Percentiles rank a stretch among this genome's conserved stretches.
These are phyloP conservation scores for Anthoscopus minutus DNA, from an alignment of 2,113 vertebrate genomes.

Conservation along the genomic window DNA sequence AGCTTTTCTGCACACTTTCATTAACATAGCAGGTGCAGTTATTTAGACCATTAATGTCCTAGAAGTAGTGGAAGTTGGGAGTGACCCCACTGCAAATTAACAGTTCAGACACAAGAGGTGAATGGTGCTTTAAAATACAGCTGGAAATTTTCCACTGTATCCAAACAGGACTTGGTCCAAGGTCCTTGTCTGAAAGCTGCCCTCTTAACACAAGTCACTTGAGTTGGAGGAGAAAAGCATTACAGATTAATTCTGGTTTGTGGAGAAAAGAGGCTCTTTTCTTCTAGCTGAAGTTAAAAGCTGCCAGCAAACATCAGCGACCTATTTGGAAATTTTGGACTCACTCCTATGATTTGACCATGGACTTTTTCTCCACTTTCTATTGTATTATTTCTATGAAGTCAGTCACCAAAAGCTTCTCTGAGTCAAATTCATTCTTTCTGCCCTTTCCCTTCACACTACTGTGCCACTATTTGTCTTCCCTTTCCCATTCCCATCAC, in stretches of 20 bases:
- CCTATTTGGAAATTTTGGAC: slow-evolving; percentile 28
- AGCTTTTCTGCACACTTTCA: slow-evolving; percentile 14
- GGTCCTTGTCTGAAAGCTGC: slow-evolving; percentile 30
- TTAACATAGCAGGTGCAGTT: slow-evolving; percentile 60
- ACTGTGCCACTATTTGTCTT: background rate
- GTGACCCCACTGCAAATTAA: slow-evolving; percentile 48
- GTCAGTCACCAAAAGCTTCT: slow-evolving; percentile 5
- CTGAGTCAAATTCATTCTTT: background rate
- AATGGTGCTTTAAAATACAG: slow-evolving; percentile 50
- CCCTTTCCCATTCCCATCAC: background rate
- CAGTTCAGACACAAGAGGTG: slow-evolving; percentile 16
- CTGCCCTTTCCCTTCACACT: background rate
- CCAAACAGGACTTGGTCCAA: slow-evolving; percentile 27
- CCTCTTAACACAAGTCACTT: slow-evolving; percentile 30
- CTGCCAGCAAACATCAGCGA: slow-evolving; percentile 22
- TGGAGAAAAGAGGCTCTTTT: slow-evolving; percentile 17
- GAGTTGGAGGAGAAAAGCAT: slow-evolving; percentile 19
- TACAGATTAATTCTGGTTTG: slow-evolving; percentile 40
- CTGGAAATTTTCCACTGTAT: slow-evolving; percentile 49
- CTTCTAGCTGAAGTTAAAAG: slow-evolving; percentile 27
- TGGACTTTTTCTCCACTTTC: background rate
- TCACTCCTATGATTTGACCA: background rate
- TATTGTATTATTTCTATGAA: background rate
- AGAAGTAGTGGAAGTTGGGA: slow-evolving; percentile 19
- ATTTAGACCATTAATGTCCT: slow-evolving; percentile 25